phyloP scores from a whole-genome alignment of 2,888 invertebrate genomes.

The Idaea dimidiata region DNA sequence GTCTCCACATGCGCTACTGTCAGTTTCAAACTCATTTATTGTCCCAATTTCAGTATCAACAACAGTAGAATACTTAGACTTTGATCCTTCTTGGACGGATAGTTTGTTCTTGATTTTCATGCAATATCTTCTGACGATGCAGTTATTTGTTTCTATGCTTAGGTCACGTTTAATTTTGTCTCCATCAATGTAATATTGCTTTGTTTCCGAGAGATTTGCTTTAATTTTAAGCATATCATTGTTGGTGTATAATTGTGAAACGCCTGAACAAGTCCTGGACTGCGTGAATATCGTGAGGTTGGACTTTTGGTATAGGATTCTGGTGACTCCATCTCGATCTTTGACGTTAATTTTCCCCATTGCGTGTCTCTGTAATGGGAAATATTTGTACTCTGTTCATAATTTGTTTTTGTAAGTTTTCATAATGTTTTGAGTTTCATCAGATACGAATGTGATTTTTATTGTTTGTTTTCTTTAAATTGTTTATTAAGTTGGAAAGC shows the following conservation, averaged over 20 bases:
- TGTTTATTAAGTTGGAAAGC: too few relatives aligned
- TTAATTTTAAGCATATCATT: conserved; percentile 43
- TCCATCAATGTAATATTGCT: conserved; percentile 36
- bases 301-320: conserved; percentile 57
- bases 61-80: conserved; percentile 46
- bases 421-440: conserved; percentile 3
- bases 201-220: conserved; percentile 39
- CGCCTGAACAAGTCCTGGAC: conserved; percentile 51
- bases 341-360: conserved; percentile 49
- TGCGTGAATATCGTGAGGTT: conserved; percentile 40
- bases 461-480: too few relatives aligned
- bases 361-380: conserved; percentile 58
- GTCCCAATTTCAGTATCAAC: conserved; percentile 43
- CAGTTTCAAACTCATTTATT: conserved; percentile 39
- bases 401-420: neutral
- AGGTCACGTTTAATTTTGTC: conserved; percentile 56
- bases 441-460: neutral
- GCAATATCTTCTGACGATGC: conserved; percentile 53
- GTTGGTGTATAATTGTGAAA: conserved; percentile 43
- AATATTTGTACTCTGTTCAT: conserved; percentile 64
- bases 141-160: conserved; percentile 64
- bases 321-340: conserved; percentile 38
- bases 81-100: conserved; percentile 35
- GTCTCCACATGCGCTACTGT: conserved; percentile 53
- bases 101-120: conserved; percentile 47